Evolutionary conservation across 2,113 vertebrate species (phyloP).

Genomic region (Gymnocephalus cernua): DNA sequence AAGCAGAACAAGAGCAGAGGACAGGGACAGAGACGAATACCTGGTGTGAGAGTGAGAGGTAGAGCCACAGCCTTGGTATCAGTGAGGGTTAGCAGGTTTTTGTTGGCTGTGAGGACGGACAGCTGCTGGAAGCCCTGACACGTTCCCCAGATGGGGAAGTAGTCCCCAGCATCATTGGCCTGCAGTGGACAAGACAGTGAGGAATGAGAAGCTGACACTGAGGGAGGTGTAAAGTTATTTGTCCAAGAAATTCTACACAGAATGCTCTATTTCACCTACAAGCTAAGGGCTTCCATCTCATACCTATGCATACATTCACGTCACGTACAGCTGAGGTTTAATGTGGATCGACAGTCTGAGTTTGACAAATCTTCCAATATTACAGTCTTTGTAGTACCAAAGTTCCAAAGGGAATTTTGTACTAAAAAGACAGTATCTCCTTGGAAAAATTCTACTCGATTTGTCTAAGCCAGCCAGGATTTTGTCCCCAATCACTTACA

Average conservation of each 20-base stretch:
- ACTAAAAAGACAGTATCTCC: too few species aligned
- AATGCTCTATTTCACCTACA: not conserved
- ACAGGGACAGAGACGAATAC: conserved; percentile 67
- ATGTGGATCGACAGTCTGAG: too few species aligned
- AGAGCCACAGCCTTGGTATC: conserved; percentile 84
- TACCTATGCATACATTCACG: not conserved
- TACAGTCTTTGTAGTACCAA: too few species aligned
- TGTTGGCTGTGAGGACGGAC: conserved; percentile 86
- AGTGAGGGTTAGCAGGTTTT: conserved; percentile 87
- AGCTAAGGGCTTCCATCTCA: not conserved
- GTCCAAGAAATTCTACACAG: not conserved
- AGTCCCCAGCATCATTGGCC: conserved; percentile 90
- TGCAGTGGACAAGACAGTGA: conserved; percentile 48
- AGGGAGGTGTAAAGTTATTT: not conserved
- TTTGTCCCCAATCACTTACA: not conserved
- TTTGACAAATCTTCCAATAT: too few species aligned
- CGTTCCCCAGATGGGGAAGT: conserved; percentile 96
- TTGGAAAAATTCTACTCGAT: too few species aligned
- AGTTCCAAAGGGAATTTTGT: too few species aligned
- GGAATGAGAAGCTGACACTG: not conserved
- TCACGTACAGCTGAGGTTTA: not conserved
- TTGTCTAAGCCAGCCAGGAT: too few species aligned
- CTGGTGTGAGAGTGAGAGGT: conserved; percentile 88
- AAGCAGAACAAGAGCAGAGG: too few species aligned
- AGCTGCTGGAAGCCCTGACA: conserved; percentile 94